Evolutionary conservation across 2,888 invertebrate genomes (phyloP), one percentile per base, ranked within the genome.

Genomic region (Amiota communis): DNA sequence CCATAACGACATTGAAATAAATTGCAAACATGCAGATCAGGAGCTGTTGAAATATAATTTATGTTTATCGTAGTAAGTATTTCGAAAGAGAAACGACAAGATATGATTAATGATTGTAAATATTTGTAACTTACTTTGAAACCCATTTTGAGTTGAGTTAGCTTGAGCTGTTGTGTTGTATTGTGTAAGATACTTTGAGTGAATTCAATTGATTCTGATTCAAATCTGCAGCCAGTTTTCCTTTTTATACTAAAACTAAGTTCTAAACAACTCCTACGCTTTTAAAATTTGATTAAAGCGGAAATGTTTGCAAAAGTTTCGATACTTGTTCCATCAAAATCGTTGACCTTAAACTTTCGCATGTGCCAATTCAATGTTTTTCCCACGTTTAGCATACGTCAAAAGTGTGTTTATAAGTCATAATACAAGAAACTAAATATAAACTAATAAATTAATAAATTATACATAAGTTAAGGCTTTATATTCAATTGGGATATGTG

Each of bases 351-450:
- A 78, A 86, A 85, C 87, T 74, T 76, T 48, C 47, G 71, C 48
- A 72, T 80, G 80, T 76, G 78, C 87, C 77, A 72, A n/a, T 64
- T 83, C 81, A 85, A 86, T 86, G 81, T 23, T 78, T 77, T 82
- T 84, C 85, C 71, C 84, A 83, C 79, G 78, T 74, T 79, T 75
- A 71, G 75, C 76, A 75, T 78, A 73, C 70, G 49, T 72, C 78
- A 12, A 51, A 51, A 76, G 76, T 64, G 71, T 75, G 63, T 76
- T 76, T 83, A 82, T 83, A 85, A 70, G 76, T 23, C 73, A 79
- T 76, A 63, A 75, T 86, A 82, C 82, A 74, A 53, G 71, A 59
- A 59, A 17, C 20, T 59, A 20, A 59, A 20, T 20, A 46, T 51
- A 72, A 85, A 84, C 82, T 74, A n/a, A 36, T 36, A 70, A n/a